Evolutionary conservation across 2,888 invertebrate genomes (phyloP).

Genomic region (Slavum lentiscoides): DNA sequence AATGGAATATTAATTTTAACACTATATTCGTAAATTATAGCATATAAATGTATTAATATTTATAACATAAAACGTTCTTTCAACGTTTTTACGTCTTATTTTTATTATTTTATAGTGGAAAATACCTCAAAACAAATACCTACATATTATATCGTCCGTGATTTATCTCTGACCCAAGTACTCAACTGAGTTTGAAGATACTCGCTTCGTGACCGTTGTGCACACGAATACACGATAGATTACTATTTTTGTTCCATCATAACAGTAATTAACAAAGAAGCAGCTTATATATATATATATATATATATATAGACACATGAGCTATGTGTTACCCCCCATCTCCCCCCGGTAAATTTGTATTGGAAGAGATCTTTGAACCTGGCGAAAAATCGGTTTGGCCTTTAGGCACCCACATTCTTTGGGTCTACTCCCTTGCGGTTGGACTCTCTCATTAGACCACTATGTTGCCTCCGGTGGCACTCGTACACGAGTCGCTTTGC

Average conservation of each 20-base stretch:
- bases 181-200: not conserved
- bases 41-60: too few relatives aligned
- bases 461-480: slow-evolving; percentile 45
- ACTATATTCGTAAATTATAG: too few relatives aligned
- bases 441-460: slow-evolving; percentile 29
- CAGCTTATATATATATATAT: not conserved
- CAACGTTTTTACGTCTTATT: not conserved
- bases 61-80: not conserved
- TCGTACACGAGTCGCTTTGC: slow-evolving; percentile 28
- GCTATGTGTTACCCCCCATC: not conserved
- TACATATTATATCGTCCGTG: not conserved
- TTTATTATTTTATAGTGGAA: not conserved
- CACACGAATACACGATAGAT: not conserved
- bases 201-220: not conserved
- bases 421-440: slow-evolving; percentile 29
- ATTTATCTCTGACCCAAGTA: not conserved
- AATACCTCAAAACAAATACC: not conserved
- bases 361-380: slow-evolving; percentile 47
- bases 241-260: slow-evolving; percentile 4
- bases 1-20: too few relatives aligned
- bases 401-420: slow-evolving; percentile 50
- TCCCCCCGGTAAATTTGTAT: slow-evolving; percentile 18
- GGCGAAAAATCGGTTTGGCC: slow-evolving; percentile 45
- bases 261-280: slow-evolving; percentile 27
- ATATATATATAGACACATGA: not conserved